Conservation (phyloP, 2,113 vertebrate genomes). For the Alligator sinensis region DNA sequence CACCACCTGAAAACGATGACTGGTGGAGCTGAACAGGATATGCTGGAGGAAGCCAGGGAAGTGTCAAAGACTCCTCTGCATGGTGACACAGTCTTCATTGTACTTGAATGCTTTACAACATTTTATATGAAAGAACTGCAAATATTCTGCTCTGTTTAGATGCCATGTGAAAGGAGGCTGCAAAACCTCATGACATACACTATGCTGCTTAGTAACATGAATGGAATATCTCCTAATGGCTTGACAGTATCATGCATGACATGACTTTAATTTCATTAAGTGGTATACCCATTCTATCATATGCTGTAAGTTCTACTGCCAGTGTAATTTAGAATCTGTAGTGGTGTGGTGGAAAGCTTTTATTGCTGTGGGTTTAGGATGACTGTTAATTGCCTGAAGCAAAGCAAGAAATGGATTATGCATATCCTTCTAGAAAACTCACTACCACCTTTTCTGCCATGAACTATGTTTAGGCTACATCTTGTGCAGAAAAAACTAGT, state of each 20-base stretch:
- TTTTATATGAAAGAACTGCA: neutral
- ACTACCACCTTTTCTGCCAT: neutral
- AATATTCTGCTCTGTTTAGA: neutral
- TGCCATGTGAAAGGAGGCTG: accelerated
- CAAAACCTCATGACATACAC: neutral
- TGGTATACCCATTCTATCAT: accelerated
- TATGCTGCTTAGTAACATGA: neutral
- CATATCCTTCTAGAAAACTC: neutral
- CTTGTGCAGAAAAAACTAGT: neutral
- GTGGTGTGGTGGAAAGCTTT: neutral
- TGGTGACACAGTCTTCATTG: neutral
- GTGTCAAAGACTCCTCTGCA: neutral
- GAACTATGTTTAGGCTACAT: neutral
- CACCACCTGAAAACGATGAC: neutral
- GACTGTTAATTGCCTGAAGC: neutral
- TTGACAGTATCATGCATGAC: neutral
- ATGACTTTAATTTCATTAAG: neutral
- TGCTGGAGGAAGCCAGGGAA: neutral
- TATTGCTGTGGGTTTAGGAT: neutral
- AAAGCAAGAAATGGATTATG: neutral
- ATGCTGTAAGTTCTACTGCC: neutral
- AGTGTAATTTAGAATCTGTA: neutral
- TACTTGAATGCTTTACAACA: neutral
- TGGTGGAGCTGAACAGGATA: accelerated
- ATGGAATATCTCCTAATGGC: neutral